phyloP scores from a whole-genome alignment of 2,113 vertebrate genomes.

The Hypomesus transpacificus region DNA sequence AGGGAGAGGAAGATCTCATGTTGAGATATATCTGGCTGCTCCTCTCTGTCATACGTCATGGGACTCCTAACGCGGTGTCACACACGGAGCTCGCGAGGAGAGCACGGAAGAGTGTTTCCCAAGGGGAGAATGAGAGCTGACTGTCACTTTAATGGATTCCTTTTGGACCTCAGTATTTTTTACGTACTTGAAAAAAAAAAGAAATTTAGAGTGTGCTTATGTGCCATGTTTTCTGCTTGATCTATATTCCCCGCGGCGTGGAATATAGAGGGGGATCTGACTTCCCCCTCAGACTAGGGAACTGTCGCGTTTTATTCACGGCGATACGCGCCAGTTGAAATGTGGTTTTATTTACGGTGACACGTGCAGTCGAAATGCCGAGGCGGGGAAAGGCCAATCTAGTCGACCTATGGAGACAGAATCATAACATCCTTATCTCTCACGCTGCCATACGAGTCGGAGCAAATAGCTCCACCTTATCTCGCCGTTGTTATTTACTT shows the following conservation, averaged over 20 bases:
- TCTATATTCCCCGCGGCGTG: background rate
- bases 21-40: conserved; percentile 10
- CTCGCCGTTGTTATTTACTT: conserved; percentile 50
- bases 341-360: conserved; percentile 46
- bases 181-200: conserved; percentile 5
- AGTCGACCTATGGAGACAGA: conserved; percentile 34
- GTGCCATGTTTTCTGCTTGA: background rate
- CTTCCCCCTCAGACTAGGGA: background rate
- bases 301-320: too few relatives aligned
- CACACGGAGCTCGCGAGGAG: background rate
- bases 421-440: conserved; percentile 50
- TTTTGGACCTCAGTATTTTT: conserved; percentile 21
- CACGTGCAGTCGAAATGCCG: conserved; percentile 19
- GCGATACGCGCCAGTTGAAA: too few relatives aligned
- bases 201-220: conserved; percentile 5
- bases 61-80: conserved; percentile 12
- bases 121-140: background rate
- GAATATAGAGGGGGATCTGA: too few relatives aligned
- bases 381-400: conserved; percentile 48
- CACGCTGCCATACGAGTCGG: conserved; percentile 40
- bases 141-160: conserved; percentile 9
- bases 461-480: conserved; percentile 13
- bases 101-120: background rate
- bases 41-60: conserved; percentile 9
- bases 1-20: background rate